Evolutionary conservation across 2,888 invertebrate genomes (phyloP).

Genomic region (Plagodis dolabraria): DNA sequence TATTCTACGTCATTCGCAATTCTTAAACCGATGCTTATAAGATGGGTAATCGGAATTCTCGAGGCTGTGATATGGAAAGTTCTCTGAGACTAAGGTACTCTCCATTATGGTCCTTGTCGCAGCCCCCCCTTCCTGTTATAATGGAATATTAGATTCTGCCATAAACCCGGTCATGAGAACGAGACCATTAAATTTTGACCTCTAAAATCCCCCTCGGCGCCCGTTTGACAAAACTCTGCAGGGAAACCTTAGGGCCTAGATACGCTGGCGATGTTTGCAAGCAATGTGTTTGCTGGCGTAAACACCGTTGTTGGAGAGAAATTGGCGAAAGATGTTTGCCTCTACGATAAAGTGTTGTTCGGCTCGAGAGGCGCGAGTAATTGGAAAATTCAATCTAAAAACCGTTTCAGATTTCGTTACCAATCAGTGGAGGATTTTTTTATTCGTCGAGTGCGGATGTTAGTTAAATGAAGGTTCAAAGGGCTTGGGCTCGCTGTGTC

Average conservation of each 20-base stretch:
- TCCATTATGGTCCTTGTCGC: slow-evolving; percentile 64
- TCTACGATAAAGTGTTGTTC: slow-evolving; percentile 50
- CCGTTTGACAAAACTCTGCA: slow-evolving; percentile 29
- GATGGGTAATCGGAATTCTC: slow-evolving; percentile 15
- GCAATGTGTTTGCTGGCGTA: slow-evolving; percentile 63
- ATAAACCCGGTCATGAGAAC: slow-evolving; percentile 62
- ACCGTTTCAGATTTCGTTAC: slow-evolving; percentile 50
- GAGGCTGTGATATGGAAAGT: slow-evolving; percentile 23
- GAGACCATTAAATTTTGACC: slow-evolving; percentile 63
- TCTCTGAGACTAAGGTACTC: slow-evolving; percentile 52
- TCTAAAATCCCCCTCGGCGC: slow-evolving; percentile 49
- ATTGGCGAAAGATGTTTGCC: slow-evolving; percentile 67
- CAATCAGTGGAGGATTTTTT: slow-evolving; percentile 27
- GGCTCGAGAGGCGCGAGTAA: slow-evolving; percentile 52
- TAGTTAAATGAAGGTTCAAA: slow-evolving; percentile 30
- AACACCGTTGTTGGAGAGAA: slow-evolving; percentile 60
- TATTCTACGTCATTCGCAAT: slow-evolving; percentile 39
- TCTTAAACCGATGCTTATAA: slow-evolving; percentile 29
- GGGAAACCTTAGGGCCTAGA: slow-evolving; percentile 43
- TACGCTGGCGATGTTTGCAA: slow-evolving; percentile 45
- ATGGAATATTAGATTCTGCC: slow-evolving; percentile 77
- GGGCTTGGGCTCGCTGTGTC: slow-evolving; percentile 15
- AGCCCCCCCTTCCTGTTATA: slow-evolving; percentile 64
- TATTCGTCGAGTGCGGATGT: slow-evolving; percentile 21
- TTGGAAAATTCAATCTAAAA: slow-evolving; percentile 64